These are phyloP conservation scores for Pongo pygmaeus DNA, from an alignment of 2,113 vertebrate genomes.

Conservation along the genomic window DNA sequence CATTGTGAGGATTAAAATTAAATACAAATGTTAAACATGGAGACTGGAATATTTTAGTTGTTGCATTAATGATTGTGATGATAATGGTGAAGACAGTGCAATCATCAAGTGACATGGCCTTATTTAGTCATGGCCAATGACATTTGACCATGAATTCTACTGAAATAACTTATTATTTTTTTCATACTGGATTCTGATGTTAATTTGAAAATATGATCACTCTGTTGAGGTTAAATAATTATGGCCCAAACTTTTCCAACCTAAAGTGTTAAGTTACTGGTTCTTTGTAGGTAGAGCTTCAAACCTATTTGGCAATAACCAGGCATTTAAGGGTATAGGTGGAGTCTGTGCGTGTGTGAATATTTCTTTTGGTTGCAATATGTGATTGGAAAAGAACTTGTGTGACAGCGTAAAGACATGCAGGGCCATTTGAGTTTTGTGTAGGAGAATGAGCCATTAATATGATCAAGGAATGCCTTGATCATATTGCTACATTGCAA, in stretches of 20 bases:
- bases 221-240: not conserved
- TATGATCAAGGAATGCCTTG: not conserved
- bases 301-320: not conserved
- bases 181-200: not conserved
- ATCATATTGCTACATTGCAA: not conserved
- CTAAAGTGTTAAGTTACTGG: not conserved
- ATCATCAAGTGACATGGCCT: not conserved
- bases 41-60: not conserved
- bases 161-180: not conserved
- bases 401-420: not conserved
- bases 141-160: not conserved
- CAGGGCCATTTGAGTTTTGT: not conserved
- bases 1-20: not conserved
- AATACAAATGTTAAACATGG: not conserved
- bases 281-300: not conserved
- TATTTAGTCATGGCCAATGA: not conserved
- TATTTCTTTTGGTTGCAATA: not conserved
- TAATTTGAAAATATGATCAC: not conserved
- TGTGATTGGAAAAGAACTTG: not conserved
- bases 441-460: not conserved
- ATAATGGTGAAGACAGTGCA: not conserved
- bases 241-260: not conserved
- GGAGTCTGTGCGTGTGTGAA: not conserved
- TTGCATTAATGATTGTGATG: not conserved
- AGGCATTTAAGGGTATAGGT: not conserved